Conservation (phyloP, 2,888 invertebrate genomes). For the Aplocera efformata region DNA sequence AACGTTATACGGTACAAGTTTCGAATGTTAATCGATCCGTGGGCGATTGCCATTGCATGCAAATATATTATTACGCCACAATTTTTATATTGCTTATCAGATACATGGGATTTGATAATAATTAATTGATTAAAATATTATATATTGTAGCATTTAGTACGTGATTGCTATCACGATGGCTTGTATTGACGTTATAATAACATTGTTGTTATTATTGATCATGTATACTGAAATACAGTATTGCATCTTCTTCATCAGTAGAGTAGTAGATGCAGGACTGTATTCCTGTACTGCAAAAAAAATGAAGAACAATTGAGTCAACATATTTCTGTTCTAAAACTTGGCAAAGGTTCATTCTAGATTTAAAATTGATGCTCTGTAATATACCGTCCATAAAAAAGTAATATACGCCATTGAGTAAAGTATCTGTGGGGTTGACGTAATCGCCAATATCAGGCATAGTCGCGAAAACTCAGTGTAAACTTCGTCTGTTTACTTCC, state of each 20-base stretch:
- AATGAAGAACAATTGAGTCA: too few species aligned
- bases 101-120: not conserved
- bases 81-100: constrained; percentile 3
- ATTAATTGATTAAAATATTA: not conserved
- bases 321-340: too few species aligned
- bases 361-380: too few species aligned
- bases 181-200: not conserved
- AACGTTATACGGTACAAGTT: constrained; percentile 51
- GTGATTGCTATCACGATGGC: not conserved
- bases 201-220: too few species aligned
- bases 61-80: constrained; percentile 31
- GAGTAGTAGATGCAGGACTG: too few species aligned
- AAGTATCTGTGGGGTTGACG: constrained; percentile 8
- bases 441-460: constrained; percentile 4
- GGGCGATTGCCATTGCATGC: constrained; percentile 33
- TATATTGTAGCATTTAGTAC: not conserved
- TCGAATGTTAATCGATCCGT: constrained; percentile 54
- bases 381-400: not conserved
- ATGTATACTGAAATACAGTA: too few species aligned
- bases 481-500: constrained; percentile 6
- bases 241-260: too few species aligned
- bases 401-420: constrained; percentile 3
- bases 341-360: too few species aligned
- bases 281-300: too few species aligned
- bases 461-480: constrained; percentile 2